Conservation (phyloP, 2,888 invertebrate genomes). For the Caprella mutica region DNA sequence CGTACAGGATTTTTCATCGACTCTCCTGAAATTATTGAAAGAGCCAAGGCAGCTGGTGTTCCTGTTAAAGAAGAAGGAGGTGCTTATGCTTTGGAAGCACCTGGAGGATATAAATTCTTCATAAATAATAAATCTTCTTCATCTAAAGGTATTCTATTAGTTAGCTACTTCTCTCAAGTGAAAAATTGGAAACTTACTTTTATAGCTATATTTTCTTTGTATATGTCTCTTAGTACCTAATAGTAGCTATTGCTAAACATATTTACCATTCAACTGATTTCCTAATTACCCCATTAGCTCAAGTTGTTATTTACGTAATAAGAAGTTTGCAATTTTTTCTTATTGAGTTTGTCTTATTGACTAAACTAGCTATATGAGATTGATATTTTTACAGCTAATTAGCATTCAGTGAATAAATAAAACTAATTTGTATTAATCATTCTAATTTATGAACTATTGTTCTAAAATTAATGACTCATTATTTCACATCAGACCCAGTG, state of each 20-base stretch:
- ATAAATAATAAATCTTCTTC: constrained; percentile 62
- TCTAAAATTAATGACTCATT: too few relatives aligned
- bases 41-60: constrained; percentile 61
- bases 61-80: constrained; percentile 47
- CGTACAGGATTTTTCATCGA: constrained; percentile 73
- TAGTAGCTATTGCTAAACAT: too few relatives aligned
- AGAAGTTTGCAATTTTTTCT: too few relatives aligned
- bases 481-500: constrained; percentile 74
- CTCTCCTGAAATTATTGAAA: constrained; percentile 60
- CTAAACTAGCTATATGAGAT: too few relatives aligned
- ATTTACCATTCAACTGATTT: too few relatives aligned
- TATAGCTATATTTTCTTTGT: neutral
- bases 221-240: neutral
- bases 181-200: neutral
- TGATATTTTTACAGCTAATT: too few relatives aligned
- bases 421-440: too few relatives aligned
- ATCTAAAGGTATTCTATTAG: neutral
- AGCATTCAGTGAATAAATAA: too few relatives aligned
- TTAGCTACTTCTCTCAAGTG: neutral
- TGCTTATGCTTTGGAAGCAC: constrained; percentile 59
- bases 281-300: too few relatives aligned
- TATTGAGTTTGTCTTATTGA: too few relatives aligned
- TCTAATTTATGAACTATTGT: too few relatives aligned
- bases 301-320: too few relatives aligned
- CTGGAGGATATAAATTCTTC: constrained; percentile 82